These are phyloP conservation scores for Peromyscus attwateri DNA, from an alignment of 2,797 vertebrate genomes.

Conservation along the genomic window DNA sequence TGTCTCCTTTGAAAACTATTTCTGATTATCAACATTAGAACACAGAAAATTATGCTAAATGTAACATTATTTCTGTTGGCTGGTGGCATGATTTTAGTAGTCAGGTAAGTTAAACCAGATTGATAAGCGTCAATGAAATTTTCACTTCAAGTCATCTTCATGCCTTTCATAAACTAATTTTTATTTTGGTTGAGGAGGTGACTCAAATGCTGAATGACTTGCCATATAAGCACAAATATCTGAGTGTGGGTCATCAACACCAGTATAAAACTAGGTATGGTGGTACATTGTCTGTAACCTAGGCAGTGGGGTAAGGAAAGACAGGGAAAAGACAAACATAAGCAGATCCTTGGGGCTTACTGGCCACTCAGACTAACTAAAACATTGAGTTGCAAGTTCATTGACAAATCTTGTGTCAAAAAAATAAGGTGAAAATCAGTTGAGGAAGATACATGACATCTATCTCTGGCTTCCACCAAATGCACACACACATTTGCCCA, in stretches of 20 bases:
- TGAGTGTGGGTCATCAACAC: background rate
- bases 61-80: background rate
- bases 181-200: background rate
- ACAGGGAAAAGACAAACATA: background rate
- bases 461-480: background rate
- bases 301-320: background rate
- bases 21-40: background rate
- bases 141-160: background rate
- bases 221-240: background rate
- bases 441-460: background rate
- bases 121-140: background rate
- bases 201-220: background rate
- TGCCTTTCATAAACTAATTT: slow-evolving; percentile 24
- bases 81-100: background rate
- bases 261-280: background rate
- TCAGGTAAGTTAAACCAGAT: background rate
- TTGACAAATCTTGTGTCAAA: background rate
- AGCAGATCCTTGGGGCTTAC: background rate
- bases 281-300: background rate
- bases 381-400: background rate
- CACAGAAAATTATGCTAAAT: background rate
- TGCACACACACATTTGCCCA: background rate
- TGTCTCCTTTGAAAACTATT: background rate
- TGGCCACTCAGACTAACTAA: background rate
- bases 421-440: background rate